Conservation (phyloP, 64 coral and sea anemone species). For the Stichodactyla mertensii region DNA sequence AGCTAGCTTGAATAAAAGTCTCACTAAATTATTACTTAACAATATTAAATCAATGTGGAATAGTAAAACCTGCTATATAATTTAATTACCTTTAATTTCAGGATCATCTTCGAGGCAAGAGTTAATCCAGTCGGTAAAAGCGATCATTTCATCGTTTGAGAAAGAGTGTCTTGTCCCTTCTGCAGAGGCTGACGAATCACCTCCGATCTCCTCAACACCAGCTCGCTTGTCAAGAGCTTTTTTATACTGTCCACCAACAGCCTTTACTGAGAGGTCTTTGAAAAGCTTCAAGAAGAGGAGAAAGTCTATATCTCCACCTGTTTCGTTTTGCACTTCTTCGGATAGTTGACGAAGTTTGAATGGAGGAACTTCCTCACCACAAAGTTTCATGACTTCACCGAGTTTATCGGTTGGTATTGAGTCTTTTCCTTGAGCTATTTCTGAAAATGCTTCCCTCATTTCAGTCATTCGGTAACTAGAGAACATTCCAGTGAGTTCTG, state of each 20-base stretch:
- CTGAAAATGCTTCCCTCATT: slow-evolving; percentile 75
- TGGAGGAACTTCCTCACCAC: slow-evolving; percentile 71
- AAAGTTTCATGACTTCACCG: slow-evolving; percentile 80
- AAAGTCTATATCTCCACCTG: slow-evolving; percentile 56
- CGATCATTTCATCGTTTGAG: slow-evolving; percentile 76
- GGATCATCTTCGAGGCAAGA: slow-evolving; percentile 71
- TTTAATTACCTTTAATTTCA: slow-evolving; percentile 43
- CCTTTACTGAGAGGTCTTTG: slow-evolving; percentile 61
- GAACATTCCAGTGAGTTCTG: slow-evolving; percentile 73
- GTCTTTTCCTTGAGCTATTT: slow-evolving; percentile 56
- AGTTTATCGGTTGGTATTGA: slow-evolving; percentile 63
- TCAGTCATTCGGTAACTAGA: slow-evolving; percentile 66
- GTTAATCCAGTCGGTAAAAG: slow-evolving; percentile 96
- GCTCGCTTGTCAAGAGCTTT: slow-evolving; percentile 65
- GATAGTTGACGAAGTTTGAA: slow-evolving; percentile 74
- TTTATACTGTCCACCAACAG: slow-evolving; percentile 75
- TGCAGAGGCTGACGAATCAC: slow-evolving; percentile 52
- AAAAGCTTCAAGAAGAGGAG: slow-evolving; percentile 78
- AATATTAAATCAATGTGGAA: too few species aligned
- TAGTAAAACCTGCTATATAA: too few species aligned
- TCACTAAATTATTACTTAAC: too few species aligned
- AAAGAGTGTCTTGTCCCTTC: slow-evolving; percentile 90
- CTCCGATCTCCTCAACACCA: slow-evolving; percentile 56
- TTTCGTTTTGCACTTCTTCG: slow-evolving; percentile 59
- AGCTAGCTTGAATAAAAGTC: too few species aligned